phyloP scores from a whole-genome alignment of 2,797 vertebrate species.

The Pseudochromis fuscus region DNA sequence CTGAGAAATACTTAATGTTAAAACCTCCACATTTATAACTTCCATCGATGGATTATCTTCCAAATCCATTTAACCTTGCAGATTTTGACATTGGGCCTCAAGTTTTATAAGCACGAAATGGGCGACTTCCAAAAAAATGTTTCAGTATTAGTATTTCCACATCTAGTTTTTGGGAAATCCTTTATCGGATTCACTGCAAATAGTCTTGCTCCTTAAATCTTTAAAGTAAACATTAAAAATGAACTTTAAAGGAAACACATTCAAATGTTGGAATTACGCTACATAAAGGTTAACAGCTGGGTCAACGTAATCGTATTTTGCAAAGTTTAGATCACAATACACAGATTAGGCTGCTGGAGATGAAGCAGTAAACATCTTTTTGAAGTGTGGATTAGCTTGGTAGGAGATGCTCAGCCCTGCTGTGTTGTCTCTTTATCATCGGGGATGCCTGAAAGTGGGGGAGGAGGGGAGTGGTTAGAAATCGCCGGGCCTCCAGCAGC shows the following conservation, averaged over 20 bases:
- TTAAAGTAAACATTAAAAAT: conserved; percentile 2
- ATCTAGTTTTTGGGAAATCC: conserved; percentile 1
- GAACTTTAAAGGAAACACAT: not conserved
- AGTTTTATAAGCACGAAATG: not conserved
- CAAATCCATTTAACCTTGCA: conserved; percentile 8
- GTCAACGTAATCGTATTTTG: conserved; percentile 7
- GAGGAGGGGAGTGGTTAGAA: conserved; percentile 25
- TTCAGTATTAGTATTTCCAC: conserved; percentile 1
- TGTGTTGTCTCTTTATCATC: conserved; percentile 24
- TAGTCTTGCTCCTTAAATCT: not conserved
- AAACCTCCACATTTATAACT: conserved; percentile 13
- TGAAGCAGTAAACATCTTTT: conserved; percentile 33
- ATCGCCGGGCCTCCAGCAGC: conserved; percentile 29
- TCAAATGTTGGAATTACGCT: not conserved
- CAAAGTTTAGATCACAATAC: conserved; percentile 2
- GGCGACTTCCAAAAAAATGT: not conserved
- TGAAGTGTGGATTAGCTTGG: conserved; percentile 34
- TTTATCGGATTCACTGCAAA: not conserved
- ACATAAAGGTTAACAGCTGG: not conserved
- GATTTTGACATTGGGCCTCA: not conserved
- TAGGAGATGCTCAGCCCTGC: conserved; percentile 30
- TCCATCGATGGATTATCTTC: conserved; percentile 19
- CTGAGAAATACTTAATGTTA: conserved; percentile 3
- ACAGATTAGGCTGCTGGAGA: not conserved
- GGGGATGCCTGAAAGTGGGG: conserved; percentile 18